A percentile compares a stretch with the other conserved stretches of the same genome.
These are phyloP conservation scores for Chrysomela aeneicollis DNA, from an alignment of 2,888 invertebrate species.

Conservation along the genomic window DNA sequence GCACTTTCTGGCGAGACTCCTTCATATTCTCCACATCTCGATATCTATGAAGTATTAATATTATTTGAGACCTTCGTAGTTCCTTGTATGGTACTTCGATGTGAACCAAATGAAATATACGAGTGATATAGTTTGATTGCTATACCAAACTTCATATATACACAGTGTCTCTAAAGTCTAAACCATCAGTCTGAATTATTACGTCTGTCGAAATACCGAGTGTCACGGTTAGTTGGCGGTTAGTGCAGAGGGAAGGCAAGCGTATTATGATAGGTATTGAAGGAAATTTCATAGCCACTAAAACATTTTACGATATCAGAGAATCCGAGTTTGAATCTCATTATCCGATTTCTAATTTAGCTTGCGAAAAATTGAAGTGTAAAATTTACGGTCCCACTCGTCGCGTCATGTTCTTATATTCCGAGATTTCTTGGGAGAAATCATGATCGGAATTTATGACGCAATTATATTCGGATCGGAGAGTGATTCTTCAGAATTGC, in stretches of 20 bases:
- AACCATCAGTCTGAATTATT: background rate
- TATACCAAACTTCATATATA: no score
- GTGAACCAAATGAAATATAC: no score
- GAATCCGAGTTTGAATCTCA: background rate
- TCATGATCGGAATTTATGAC: background rate
- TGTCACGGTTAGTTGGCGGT: no score
- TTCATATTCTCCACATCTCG: no score
- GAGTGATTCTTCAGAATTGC: background rate
- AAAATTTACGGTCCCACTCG: background rate
- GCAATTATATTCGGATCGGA: background rate
- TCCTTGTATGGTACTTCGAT: no score
- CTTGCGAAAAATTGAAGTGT: background rate
- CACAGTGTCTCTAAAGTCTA: no score
- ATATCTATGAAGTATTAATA: no score
- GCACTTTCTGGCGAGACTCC: no score
- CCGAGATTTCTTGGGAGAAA: background rate
- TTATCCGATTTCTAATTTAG: conserved; percentile 2
- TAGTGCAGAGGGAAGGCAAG: no score
- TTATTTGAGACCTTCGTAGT: no score
- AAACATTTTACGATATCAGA: conserved; percentile 3
- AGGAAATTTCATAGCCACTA: background rate
- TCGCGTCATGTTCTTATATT: background rate
- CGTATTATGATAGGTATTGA: background rate
- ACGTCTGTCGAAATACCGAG: background rate
- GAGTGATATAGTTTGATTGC: no score